Conservation (phyloP, 2,113 vertebrate genomes). For the Silurus asotus region DNA sequence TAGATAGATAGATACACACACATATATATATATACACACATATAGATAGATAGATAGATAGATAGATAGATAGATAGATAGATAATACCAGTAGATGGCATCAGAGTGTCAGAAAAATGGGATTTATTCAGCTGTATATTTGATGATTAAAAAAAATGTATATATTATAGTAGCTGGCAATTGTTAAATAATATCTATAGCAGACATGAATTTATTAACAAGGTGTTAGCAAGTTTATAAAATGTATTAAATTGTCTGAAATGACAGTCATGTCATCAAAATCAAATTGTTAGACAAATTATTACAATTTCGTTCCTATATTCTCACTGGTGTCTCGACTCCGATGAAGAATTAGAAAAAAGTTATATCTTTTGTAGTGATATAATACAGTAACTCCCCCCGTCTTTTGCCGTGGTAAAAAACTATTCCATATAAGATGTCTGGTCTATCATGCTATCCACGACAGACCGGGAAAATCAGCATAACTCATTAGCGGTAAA, state of each 20-base stretch:
- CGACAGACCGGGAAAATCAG: no score
- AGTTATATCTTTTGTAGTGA: not conserved
- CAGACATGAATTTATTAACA: not conserved
- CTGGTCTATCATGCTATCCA: no score
- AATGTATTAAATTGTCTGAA: not conserved
- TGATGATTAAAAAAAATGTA: no score
- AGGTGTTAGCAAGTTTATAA: not conserved
- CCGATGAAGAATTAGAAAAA: not conserved
- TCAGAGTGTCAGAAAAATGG: not conserved
- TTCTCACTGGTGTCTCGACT: not conserved
- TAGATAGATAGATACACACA: no score
- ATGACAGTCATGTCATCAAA: not conserved
- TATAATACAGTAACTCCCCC: no score
- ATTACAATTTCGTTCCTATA: not conserved
- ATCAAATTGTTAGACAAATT: not conserved
- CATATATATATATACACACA: no score
- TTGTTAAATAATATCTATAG: not conserved
- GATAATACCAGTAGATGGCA: slow-evolving; percentile 40
- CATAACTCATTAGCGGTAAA: no score
- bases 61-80: no score
- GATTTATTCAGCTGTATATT: not conserved
- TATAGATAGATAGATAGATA: no score
- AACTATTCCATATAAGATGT: no score
- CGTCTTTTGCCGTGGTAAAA: no score
- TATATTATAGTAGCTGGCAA: not conserved